These are phyloP conservation scores for Lymantria dispar DNA, from an alignment of 2,888 invertebrate genomes.

Conservation along the genomic window DNA sequence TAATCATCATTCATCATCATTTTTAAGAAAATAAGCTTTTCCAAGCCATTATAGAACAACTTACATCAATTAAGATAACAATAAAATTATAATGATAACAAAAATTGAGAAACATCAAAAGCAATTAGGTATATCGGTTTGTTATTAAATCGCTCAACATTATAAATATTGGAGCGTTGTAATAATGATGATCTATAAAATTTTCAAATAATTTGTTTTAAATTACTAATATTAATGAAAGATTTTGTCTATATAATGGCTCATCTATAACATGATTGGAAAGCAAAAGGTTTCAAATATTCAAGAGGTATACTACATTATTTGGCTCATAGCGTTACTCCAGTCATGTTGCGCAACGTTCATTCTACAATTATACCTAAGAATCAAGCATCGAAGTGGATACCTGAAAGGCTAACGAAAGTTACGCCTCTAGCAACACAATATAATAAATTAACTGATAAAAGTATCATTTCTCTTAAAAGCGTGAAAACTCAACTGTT, in stretches of 20 bases:
- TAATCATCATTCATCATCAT: too few relatives aligned
- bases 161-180: neutral
- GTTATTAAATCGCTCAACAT: too few relatives aligned
- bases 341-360: conserved; percentile 17
- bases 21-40: too few relatives aligned
- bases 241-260: conserved; percentile 27
- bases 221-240: conserved; percentile 18
- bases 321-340: neutral
- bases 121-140: too few relatives aligned
- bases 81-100: too few relatives aligned
- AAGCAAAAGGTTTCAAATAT: neutral
- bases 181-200: conserved; percentile 7
- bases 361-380: conserved; percentile 23
- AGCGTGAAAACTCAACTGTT: conserved; percentile 36
- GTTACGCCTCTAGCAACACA: conserved; percentile 33
- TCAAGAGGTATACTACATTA: conserved; percentile 1
- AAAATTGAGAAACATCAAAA: too few relatives aligned
- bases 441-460: conserved; percentile 31
- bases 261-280: conserved; percentile 4
- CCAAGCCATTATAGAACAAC: too few relatives aligned
- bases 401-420: conserved; percentile 16
- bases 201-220: conserved; percentile 14
- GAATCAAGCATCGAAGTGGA: conserved; percentile 33
- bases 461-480: conserved; percentile 16
- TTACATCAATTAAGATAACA: too few relatives aligned